Evolutionary conservation across 2,113 vertebrate species (phyloP).

Genomic region (Albula goreensis): DNA sequence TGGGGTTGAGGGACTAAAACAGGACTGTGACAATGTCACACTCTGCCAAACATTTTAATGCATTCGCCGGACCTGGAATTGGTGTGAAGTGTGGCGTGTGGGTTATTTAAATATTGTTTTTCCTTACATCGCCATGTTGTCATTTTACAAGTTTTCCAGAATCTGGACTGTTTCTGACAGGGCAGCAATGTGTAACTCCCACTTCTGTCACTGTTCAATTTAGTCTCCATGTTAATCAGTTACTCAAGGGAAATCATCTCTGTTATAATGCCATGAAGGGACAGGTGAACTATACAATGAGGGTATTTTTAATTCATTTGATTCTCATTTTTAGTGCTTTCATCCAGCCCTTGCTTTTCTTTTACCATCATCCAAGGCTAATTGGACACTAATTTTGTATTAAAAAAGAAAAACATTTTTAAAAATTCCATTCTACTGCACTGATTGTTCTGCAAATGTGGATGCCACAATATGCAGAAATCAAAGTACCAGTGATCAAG

Average conservation of each 20-base stretch:
- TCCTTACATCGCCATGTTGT: too few relatives aligned
- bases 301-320: background rate
- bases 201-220: background rate
- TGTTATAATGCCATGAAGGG: constrained; percentile 31
- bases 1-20: too few relatives aligned
- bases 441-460: constrained; percentile 3
- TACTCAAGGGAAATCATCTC: background rate
- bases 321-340: background rate
- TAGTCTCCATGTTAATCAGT: background rate
- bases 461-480: background rate
- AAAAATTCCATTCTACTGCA: background rate
- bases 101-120: too few relatives aligned
- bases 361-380: background rate
- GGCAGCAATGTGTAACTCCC: too few relatives aligned
- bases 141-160: background rate
- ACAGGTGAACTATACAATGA: background rate
- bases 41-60: too few relatives aligned
- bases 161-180: constrained; percentile 1
- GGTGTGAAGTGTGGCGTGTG: too few relatives aligned
- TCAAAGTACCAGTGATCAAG: background rate
- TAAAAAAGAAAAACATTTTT: background rate
- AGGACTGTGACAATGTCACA: too few relatives aligned
- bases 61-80: too few relatives aligned
- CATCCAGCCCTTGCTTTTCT: background rate
- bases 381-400: background rate